Evolutionary conservation across 2,797 vertebrate genomes (phyloP), one percentile per base, ranked within the genome.

Genomic region (Erithacus rubecula): DNA sequence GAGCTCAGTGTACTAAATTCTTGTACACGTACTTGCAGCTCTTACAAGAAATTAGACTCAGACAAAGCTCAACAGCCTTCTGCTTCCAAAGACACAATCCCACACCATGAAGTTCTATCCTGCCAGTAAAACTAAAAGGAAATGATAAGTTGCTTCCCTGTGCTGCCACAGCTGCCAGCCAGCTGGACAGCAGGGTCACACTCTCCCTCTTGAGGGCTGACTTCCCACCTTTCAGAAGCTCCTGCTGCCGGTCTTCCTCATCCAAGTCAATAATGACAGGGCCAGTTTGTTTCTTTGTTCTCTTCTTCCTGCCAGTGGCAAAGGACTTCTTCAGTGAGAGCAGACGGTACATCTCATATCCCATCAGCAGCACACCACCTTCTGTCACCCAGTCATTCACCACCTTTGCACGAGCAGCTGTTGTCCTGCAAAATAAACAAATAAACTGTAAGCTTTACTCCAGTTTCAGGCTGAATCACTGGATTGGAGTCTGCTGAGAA

Each of bases 251-350:
- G 84, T 99, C 99, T 95, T 99, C 99, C 95, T 99, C 99, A 90
- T 99, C 99, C 94, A 99, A 98, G 97, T 99, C 99, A 87, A 99
- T 99, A 96, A 99, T 99, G 87, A 99, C 98, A 6, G 99, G 99
- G 37, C 99, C 99, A 12, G 98, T 92, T 8, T 99, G 98, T 95
- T 99, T 99, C 97, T 99, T 99, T 70, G 98, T 98, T 98, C 99
- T 99, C 97, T 99, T 99, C 96, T 99, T 99, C 95, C 99, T 99
- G 43, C 99, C 98, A 67, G 98, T 98, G 34, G 99, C 99, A 86
- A 99, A 99, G 95, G 98, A 99, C 97, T 99, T 99, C 97, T 99
- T 99, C 98, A 99, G 98, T 23, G 99, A 99, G 92, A 99, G 98
- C 70, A 99, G 98, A 29, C 99, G 99, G 96, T 99, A 99, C 99